Base-by-base conservation (phyloP, 2,113 vertebrate species). In the Emydura subglobosa region DNA sequence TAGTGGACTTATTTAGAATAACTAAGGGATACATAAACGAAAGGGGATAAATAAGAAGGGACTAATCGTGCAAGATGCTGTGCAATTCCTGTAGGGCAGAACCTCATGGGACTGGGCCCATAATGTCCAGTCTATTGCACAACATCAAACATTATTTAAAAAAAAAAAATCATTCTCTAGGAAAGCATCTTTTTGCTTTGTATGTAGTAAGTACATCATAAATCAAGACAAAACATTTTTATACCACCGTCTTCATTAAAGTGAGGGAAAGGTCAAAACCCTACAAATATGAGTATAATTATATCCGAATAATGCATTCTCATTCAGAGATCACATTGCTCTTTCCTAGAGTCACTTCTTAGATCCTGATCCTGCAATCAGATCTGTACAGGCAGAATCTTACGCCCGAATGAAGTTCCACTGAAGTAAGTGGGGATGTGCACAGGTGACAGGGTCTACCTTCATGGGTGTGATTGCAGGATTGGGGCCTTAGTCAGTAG, bases 381-480 rank as follows among this genome's bases (percentile, higher is more conserved):
- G 44, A 80, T 6, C 34, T 8, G 31, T 39, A 16, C 65, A 68
- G 31, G 65, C 31, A 19, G 34, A 68, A 6, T 51, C 79, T 87
- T 87, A 55, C 29, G 87, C 51, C 49, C n/a, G 88, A 61, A 12
- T 34, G 9, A 80, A 76, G 47, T 76, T 0, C 1, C 17, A 44
- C 21, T 1, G 0, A 0, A 9, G 31, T 29, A 4, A 34, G 25
- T 5, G 4, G 13, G 42, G 83, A 65, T 4, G 2, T 81, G 1
- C 34, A n/a, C 13, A 44, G 21, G 57, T 81, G 7, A 47, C 79
- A 87, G 44, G 19, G 19, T 83, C 10, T 27, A 2, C 5, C 57
- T 88, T 92, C 27, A 25, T 51, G 47, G 9, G 7, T 10, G 7
- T 10, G 81, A 83, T 3, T 22, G 13, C 54, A 5, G 92, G 83